Evolutionary conservation across 2,888 invertebrate genomes (phyloP).

Genomic region (Sisyra terminalis): DNA sequence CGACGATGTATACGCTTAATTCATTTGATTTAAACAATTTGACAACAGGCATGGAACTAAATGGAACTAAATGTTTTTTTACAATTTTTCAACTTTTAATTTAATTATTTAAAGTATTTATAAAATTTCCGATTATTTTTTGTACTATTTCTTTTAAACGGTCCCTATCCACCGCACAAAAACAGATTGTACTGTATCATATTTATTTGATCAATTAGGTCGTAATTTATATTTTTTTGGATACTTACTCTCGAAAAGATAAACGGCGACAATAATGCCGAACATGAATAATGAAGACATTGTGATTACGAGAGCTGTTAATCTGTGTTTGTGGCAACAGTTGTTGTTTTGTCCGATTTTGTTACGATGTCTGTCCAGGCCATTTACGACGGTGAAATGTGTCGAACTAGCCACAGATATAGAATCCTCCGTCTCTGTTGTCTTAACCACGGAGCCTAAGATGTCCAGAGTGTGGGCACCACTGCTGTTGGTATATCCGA

Average conservation of each 20-base stretch:
- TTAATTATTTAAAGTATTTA: no score
- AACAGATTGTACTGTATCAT: no score
- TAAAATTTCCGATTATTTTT: no score
- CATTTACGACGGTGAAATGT: conserved; percentile 73
- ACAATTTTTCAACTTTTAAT: no score
- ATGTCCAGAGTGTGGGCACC: conserved; percentile 10
- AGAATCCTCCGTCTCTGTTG: conserved; percentile 35
- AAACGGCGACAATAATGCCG: conserved; percentile 64
- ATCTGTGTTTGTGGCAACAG: conserved; percentile 63
- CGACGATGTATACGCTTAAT: no score
- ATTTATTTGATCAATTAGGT: no score
- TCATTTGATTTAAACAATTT: no score
- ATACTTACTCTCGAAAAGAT: conserved; percentile 70
- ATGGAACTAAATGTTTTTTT: no score
- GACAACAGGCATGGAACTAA: no score
- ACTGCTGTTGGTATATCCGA: conserved; percentile 10
- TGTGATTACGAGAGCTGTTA: conserved; percentile 64
- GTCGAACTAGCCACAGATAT: conserved; percentile 70
- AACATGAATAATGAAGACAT: conserved; percentile 70
- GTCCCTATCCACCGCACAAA: no score
- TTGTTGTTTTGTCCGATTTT: conserved; percentile 32
- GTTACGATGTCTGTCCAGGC: conserved; percentile 32
- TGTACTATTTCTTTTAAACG: no score
- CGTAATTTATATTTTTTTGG: no score
- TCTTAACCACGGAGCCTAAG: not conserved